phyloP scores from a whole-genome alignment of 2,797 vertebrate species.

The Jordanella pulchra region DNA sequence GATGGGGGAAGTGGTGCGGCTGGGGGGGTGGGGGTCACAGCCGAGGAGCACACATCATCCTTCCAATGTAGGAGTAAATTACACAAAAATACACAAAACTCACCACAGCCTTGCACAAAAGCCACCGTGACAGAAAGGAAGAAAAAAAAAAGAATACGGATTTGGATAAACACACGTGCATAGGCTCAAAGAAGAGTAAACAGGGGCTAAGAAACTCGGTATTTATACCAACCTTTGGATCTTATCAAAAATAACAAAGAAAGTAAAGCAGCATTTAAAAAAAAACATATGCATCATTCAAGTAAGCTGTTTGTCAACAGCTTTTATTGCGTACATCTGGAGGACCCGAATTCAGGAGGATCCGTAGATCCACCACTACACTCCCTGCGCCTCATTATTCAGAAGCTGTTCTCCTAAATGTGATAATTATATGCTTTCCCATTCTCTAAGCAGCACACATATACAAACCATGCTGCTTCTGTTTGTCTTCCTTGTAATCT shows the following conservation, averaged over 20 bases:
- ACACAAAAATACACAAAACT: conserved; percentile 77
- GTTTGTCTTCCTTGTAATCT: conserved; percentile 68
- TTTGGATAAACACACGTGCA: conserved; percentile 78
- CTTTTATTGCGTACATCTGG: conserved; percentile 27
- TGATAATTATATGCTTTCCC: conserved; percentile 82
- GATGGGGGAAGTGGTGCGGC: conserved; percentile 1
- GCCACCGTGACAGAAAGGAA: conserved; percentile 64
- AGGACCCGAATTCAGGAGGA: conserved; percentile 45
- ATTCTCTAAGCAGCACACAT: conserved; percentile 71
- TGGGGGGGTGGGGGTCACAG: conserved; percentile 15
- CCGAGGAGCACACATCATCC: conserved; percentile 70
- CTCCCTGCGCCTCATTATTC: conserved; percentile 73
- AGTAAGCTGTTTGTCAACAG: conserved; percentile 12
- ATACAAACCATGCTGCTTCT: conserved; percentile 73
- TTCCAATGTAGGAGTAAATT: conserved; percentile 78
- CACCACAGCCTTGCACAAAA: conserved; percentile 73
- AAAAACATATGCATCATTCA: background rate
- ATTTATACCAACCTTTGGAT: conserved; percentile 31
- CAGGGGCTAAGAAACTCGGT: conserved; percentile 54
- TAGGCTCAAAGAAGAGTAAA: conserved; percentile 69
- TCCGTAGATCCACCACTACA: conserved; percentile 45
- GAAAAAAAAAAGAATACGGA: conserved; percentile 52
- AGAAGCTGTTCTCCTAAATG: conserved; percentile 82
- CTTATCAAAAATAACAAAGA: conserved; percentile 11
- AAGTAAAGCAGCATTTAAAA: conserved; percentile 17